Conservation (phyloP, 2,888 invertebrate species). For the Drosophila silvestris region DNA sequence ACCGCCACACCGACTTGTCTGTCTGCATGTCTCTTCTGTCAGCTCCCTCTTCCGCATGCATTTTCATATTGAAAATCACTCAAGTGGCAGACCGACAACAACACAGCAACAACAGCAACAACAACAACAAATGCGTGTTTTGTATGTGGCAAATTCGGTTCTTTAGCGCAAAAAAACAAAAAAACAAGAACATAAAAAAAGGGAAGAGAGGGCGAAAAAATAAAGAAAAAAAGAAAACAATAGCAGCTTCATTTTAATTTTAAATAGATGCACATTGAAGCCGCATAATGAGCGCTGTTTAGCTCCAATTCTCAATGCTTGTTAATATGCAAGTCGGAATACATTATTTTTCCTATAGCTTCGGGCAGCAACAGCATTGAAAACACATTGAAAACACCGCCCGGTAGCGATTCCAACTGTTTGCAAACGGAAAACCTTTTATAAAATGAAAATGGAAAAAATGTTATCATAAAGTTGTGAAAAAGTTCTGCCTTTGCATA, state of each 20-base stretch:
- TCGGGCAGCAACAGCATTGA: constrained; percentile 20
- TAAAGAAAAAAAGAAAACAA: constrained; percentile 27
- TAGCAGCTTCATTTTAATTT: constrained; percentile 66
- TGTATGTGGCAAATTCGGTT: constrained; percentile 62
- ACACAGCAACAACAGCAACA: constrained; percentile 42
- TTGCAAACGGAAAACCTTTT: background rate
- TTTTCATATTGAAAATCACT: constrained; percentile 79
- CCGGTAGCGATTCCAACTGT: background rate
- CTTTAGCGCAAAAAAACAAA: constrained; percentile 42
- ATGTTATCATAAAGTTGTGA: background rate
- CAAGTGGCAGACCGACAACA: constrained; percentile 72
- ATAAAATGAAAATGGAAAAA: background rate
- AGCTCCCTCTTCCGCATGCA: constrained; percentile 64
- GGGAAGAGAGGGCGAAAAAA: background rate
- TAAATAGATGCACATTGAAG: constrained; percentile 54
- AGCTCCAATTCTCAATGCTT: constrained; percentile 60
- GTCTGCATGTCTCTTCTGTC: constrained; percentile 43
- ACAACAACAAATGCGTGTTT: constrained; percentile 32
- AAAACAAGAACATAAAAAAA: background rate
- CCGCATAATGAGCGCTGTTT: constrained; percentile 69
- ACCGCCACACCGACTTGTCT: constrained; percentile 12
- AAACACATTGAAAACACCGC: constrained; percentile 11
- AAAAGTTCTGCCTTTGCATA: background rate
- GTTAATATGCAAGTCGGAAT: constrained; percentile 64
- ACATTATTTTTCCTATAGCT: constrained; percentile 42